Conservation (phyloP, 2,797 vertebrate species). For the Clarias pachynema region DNA sequence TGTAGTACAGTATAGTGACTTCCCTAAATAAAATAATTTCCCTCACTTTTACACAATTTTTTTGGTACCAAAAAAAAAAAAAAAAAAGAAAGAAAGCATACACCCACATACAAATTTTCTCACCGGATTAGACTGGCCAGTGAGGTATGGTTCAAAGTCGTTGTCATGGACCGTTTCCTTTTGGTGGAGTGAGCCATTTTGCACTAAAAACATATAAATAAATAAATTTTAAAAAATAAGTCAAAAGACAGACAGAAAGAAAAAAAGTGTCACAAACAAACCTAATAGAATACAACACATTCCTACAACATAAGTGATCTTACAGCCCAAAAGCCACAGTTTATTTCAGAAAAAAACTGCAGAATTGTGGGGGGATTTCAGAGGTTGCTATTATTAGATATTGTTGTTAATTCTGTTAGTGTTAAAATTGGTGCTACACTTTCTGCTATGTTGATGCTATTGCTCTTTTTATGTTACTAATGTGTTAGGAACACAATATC, state of each 20-base stretch:
- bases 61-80: neutral
- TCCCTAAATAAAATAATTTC: neutral
- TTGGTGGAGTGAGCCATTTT: slow-evolving; percentile 97
- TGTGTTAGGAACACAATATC: neutral
- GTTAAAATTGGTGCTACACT: neutral
- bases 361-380: no score
- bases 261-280: neutral
- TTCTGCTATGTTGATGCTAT: neutral
- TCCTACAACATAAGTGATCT: no score
- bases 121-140: slow-evolving; percentile 95
- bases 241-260: slow-evolving; percentile 1
- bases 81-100: neutral
- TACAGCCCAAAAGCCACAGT: neutral
- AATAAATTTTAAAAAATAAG: slow-evolving; percentile 47
- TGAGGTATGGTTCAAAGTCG: slow-evolving; percentile 97
- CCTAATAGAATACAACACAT: neutral
- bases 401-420: neutral
- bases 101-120: slow-evolving; percentile 56
- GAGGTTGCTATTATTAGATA: neutral
- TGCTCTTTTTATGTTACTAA: neutral
- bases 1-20: neutral
- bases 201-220: slow-evolving; percentile 81
- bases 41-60: neutral
- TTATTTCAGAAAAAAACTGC: neutral
- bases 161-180: slow-evolving; percentile 96